A percentile compares a stretch with the other conserved stretches of the same genome.
Conservation (phyloP, 2,888 invertebrate genomes). For the Xestobium rufovillosum region DNA sequence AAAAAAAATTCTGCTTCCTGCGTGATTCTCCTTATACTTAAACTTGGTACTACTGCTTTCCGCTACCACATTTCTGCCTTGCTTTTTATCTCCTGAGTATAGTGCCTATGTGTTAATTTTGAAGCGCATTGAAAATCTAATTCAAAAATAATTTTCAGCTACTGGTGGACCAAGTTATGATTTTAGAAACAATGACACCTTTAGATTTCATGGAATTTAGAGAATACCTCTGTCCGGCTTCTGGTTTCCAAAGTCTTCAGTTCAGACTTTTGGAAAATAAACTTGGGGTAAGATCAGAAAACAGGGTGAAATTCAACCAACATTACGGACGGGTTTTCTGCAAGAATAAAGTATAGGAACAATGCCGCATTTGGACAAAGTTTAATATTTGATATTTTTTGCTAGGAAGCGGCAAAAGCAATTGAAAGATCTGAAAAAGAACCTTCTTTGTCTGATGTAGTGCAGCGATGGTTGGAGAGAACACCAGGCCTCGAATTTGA, state of each 20-base stretch:
- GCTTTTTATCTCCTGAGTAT: no score
- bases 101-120: no score
- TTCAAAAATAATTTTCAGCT: slow-evolving; percentile 70
- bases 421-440: slow-evolving; percentile 67
- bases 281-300: slow-evolving; percentile 69
- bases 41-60: no score
- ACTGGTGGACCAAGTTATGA: slow-evolving; percentile 93
- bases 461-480: slow-evolving; percentile 89
- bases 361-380: no score
- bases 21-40: no score
- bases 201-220: slow-evolving; percentile 98
- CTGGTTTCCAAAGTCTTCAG: slow-evolving; percentile 96
- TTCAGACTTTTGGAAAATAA: slow-evolving; percentile 96
- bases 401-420: slow-evolving; percentile 45
- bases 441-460: slow-evolving; percentile 76
- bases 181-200: slow-evolving; percentile 98
- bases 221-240: slow-evolving; percentile 85
- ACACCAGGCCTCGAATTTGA: slow-evolving; percentile 83
- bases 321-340: slow-evolving; percentile 83
- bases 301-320: slow-evolving; percentile 90
- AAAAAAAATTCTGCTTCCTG: no score
- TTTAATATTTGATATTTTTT: no score
- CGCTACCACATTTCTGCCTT: no score
- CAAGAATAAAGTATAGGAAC: slow-evolving; percentile 52
- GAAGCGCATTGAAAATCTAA: no score